Evolutionary conservation across 2,888 invertebrate genomes (phyloP).

Genomic region (Orthosia gothica): DNA sequence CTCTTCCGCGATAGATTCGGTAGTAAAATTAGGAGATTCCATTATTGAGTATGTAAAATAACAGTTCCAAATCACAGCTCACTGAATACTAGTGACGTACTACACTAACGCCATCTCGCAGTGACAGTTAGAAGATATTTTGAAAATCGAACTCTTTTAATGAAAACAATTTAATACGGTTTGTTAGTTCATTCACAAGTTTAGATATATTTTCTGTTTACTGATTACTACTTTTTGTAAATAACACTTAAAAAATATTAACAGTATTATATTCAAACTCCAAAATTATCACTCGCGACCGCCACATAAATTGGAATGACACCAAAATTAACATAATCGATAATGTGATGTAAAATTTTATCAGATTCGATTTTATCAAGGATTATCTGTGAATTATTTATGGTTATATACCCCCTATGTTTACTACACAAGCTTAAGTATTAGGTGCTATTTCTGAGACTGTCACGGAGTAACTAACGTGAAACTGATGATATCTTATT

Average conservation of each 20-base stretch:
- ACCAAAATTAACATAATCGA: constrained; percentile 47
- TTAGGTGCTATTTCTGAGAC: constrained; percentile 25
- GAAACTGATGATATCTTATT: constrained; percentile 18
- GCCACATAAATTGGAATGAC: constrained; percentile 33
- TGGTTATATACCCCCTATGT: constrained; percentile 46
- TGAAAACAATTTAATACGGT: neutral
- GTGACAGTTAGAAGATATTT: neutral
- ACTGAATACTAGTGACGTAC: constrained; percentile 18
- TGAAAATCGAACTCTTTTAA: neutral
- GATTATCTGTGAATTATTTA: constrained; percentile 56
- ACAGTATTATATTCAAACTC: constrained; percentile 2
- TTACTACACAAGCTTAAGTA: neutral
- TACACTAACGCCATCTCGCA: constrained; percentile 31
- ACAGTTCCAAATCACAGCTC: constrained; percentile 32
- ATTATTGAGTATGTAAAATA: constrained; percentile 50
- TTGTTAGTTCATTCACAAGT: neutral
- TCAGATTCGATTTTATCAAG: constrained; percentile 57
- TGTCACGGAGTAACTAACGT: constrained; percentile 40
- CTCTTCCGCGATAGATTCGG: neutral
- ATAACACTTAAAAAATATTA: constrained; percentile 7
- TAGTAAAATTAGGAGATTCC: constrained; percentile 64
- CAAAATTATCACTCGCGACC: constrained; percentile 48
- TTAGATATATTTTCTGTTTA: neutral
- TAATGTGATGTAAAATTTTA: constrained; percentile 30
- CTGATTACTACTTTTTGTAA: neutral